Base-by-base conservation (phyloP, 2,888 invertebrate genomes). In the Cheilosia impressa region DNA sequence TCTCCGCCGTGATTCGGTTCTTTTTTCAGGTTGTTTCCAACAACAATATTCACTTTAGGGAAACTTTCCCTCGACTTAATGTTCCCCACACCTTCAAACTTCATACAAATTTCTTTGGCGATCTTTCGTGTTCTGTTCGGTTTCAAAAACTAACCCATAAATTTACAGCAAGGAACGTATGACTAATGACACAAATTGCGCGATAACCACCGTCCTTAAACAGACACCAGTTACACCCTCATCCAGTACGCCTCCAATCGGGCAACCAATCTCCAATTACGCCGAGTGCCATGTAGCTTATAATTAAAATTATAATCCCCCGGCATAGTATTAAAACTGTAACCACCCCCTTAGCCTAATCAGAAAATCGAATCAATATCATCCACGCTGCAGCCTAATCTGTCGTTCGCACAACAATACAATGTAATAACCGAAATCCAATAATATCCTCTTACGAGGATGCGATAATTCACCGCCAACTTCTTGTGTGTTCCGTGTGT, bases 401-500 rank as follows among this genome's bases (percentile, higher is more conserved):
- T 43, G 41, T 71, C 60, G 31, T 31, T 27, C 53, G 13, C 17
- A 43, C 53, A 60, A 50, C 27, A 41, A 47, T 27, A 69, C 27
- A 57, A 68, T 60, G 41, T 68, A 68, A 82, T 82, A 68, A 65
- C 79, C 68, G 50, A 75, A 71, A 75, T 84, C 75, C 71, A 75
- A 80, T 84, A 73, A 84, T 65, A 75, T 69, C 75, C 53, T 55
- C 53, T 55, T 71, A 66, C 75, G 79, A 79, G 68, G 57, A 52
- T 27, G 45, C 60, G 50, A 79, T 72, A 71, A 78, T 71, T 63
- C 41, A 60, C 66, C 41, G 53, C 66, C n/a, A 65, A 71, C 63
- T 65, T 65, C 47, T 71, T 15, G 57, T 27, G 53, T 31, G 31
- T 34, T 34, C 31, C 31, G n/a, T 15, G 19, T 6, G 5, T 47